Base-by-base conservation (phyloP, 2,797 vertebrate species). In the Mallotus villosus region DNA sequence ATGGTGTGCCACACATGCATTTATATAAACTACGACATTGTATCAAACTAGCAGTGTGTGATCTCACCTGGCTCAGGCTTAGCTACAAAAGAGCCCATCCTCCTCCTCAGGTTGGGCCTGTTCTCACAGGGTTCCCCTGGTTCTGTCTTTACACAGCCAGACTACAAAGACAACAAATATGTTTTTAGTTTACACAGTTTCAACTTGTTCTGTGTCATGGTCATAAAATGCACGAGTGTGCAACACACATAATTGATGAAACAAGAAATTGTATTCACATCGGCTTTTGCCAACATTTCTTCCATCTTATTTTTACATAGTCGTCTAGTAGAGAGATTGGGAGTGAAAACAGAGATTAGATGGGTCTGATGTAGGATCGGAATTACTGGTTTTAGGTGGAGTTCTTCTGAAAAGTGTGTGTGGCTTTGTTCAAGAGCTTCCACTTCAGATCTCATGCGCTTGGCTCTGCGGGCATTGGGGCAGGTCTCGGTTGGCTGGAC, bases 391-490 rank as follows among this genome's bases (percentile, higher is more conserved):
- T 60, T 93, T 88, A 19, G 89, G 90, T 1, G 83, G 17, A 65
- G 60, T 73, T 51, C 67, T 57, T 68, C 67, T 34, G 67, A 22
- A 27, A 68, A 69, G 57, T 24, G 67, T 60, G 57, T 51, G 65
- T 17, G 41, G 58, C 14, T 68, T 8, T 65, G 73, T 19, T 34
- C 21, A 53, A 62, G 27, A 41, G 21, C 14, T 67, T 92, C 76
- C 78, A 98, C 97, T 94, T 99, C 97, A 0, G 92, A 84, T 82
- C 93, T 94, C 85, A 97, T 94, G 75, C 96, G 95, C 65, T 99
- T 99, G 41, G 95, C 96, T 59, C 97, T 87, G 41, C 97, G 95
- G 19, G 96, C 95, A 0, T 91, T 90, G 4, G 93, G 91, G 62
- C 92, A 93, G 0, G 74, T 89, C 75, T 97, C 94, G 0, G 86